Evolutionary conservation across 2,797 vertebrate species (phyloP), one percentile per base, ranked within the genome.

Genomic region (Enteromius argenteus): DNA sequence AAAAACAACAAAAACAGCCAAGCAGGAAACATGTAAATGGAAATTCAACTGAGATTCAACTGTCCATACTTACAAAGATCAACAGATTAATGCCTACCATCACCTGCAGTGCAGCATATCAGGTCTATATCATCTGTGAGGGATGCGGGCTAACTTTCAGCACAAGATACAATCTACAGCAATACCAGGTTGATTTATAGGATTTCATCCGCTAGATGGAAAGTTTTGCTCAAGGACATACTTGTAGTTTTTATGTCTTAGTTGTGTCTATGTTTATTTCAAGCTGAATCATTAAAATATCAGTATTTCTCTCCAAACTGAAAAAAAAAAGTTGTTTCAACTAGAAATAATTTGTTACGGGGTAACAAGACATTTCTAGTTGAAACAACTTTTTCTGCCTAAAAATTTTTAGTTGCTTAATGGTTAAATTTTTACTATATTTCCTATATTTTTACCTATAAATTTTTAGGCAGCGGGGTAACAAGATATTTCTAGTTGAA

Each of bases 141-240:
- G 13, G 74, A 62, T 64, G 23, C 21, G 23, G 39, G 58, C 56
- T 32, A 42, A 32, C 15, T 0, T 64, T 78, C 17, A 64, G 2
- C 5, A 46, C 58, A 44, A 44, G 58, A 78, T 78, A 64, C 23
- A 27, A 30, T 46, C 76, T 64, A 30, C 46, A 44, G 60, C 53
- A 39, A 58, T 9, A 17, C 4, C 4, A 73, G 23, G 23, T 15
- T 78, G 58, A 78, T 78, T 62, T 64, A 46, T 14, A 44, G 39
- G 56, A 46, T 27, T 27, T 30, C 0, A 21, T 60, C 37, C 30
- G 9, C n/a, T 30, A 44, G 39, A 23, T 17, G 4, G 19, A 42
- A 39, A 46, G 37, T 44, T 64, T 78, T 14, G 75, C 56, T 44
- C 76, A 64, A 64, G 58, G 76, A 46, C 58, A 32, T 46, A 46